phyloP scores from a whole-genome alignment of 2,113 vertebrate genomes.

The Pedionomus torquatus region DNA sequence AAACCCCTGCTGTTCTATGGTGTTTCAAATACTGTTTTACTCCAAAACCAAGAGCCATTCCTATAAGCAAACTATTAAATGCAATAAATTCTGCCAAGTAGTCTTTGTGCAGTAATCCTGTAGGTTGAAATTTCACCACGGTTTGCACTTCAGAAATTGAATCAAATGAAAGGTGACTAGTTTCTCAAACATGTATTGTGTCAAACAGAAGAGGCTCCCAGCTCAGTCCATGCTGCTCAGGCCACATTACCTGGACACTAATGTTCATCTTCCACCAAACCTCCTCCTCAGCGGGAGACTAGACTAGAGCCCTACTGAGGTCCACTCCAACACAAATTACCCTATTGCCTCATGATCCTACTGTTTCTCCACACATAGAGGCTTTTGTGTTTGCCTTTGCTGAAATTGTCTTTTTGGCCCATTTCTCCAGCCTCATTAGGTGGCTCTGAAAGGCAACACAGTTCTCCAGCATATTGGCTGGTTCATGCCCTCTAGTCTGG shows the following conservation, averaged over 20 bases:
- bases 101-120: neutral
- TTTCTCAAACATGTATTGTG: neutral
- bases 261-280: fast-evolving
- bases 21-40: neutral
- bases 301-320: neutral
- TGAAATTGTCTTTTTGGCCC: neutral
- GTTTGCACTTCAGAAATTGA: neutral
- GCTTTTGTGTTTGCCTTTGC: neutral
- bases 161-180: neutral
- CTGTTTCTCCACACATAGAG: neutral
- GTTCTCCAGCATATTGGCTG: fast-evolving
- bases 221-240: neutral
- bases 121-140: neutral
- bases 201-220: neutral
- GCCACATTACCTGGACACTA: neutral
- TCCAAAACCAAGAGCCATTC: neutral
- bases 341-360: neutral
- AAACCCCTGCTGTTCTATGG: neutral
- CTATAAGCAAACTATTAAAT: neutral
- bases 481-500: neutral
- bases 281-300: neutral
- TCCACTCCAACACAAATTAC: neutral
- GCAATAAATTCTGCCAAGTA: neutral
- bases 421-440: neutral
- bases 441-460: neutral